Conservation (phyloP, 2,888 invertebrate species). For the Morpho deidamia region DNA sequence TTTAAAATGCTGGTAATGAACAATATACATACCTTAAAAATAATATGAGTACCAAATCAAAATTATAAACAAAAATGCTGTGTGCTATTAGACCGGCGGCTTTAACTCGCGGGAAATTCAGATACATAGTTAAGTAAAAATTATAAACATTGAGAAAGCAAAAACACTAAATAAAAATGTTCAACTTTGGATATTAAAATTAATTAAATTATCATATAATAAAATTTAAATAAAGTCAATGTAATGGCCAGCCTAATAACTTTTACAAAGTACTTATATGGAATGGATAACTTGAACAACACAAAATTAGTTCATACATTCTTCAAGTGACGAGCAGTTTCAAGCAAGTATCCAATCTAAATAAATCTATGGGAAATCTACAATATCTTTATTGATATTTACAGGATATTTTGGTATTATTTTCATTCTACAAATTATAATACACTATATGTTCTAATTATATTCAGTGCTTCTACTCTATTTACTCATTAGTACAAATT, state of each 20-base stretch:
- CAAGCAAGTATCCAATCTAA: slow-evolving; percentile 17
- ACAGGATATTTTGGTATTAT: slow-evolving; percentile 20
- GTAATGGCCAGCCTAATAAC: slow-evolving; percentile 15
- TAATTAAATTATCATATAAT: no score
- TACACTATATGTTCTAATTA: slow-evolving; percentile 5
- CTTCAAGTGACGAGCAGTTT: slow-evolving; percentile 13
- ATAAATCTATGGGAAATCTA: slow-evolving; percentile 17
- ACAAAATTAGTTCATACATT: slow-evolving; percentile 13
- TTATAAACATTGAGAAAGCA: slow-evolving; percentile 30
- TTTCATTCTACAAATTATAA: slow-evolving; percentile 17
- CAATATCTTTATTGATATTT: slow-evolving; percentile 20
- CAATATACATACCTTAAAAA: slow-evolving; percentile 59
- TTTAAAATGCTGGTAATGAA: slow-evolving; percentile 72
- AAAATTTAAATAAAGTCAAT: no score
- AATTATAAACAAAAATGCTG: slow-evolving; percentile 35
- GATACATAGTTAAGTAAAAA: not conserved
- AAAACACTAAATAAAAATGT: slow-evolving; percentile 5
- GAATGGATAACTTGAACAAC: slow-evolving; percentile 19
- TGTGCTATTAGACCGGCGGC: slow-evolving; percentile 35
- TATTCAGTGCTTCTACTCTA: slow-evolving; percentile 7
- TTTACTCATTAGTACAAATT: slow-evolving; percentile 9
- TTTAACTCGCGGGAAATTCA: slow-evolving; percentile 5
- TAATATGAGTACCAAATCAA: slow-evolving; percentile 60
- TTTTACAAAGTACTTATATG: slow-evolving; percentile 35
- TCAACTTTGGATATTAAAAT: no score